Base-by-base conservation (phyloP, 2,888 invertebrate genomes). In the Cephus nigrinus region DNA sequence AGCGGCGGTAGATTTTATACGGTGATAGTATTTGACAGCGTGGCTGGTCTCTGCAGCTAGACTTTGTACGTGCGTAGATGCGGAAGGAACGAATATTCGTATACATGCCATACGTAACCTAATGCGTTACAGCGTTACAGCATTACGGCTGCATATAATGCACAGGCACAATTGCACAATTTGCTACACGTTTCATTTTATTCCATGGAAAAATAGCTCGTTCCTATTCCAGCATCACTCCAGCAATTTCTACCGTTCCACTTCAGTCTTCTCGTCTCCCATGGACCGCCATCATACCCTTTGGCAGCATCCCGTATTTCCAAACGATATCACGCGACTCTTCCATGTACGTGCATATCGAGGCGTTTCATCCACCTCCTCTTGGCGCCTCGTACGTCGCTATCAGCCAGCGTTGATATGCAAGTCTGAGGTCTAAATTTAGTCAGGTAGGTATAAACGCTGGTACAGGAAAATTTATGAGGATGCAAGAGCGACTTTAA, bases 21-120 rank as follows among this genome's bases (percentile, higher is more conserved):
- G 77, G 75, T 80, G 84, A 85, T 84, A 80, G 79, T 80, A 82
- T 81, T 83, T 80, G 84, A 84, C 83, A 80, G 82, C 79, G 5
- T 23, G 23, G 23, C 9, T 55, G 2, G 0, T 23, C 23, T 23
- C 23, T 79, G 80, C 78, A 68, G 69, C 36, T 78, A 74, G 76
- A 79, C 80, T 74, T 68, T 81, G 80, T 72, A 84, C 82, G 80
- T 75, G 82, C 55, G 80, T 75, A 73, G 76, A 69, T 74, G 78
- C 76, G 40, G 40, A 36, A n/a, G 68, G 32, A 40, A 68, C 33
- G 35, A 36, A 15, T 78, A 40, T 78, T 34, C 80, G 9, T 55
- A 23, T 23, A 55, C 1, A 55, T 3, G 5, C 15, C 15, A 55
- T 23, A 55, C 9, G 40, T 55, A 55, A 40, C 5, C 23, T 55